Evolutionary conservation across 2,113 vertebrate species (phyloP).

Genomic region (Manacus vitellinus): DNA sequence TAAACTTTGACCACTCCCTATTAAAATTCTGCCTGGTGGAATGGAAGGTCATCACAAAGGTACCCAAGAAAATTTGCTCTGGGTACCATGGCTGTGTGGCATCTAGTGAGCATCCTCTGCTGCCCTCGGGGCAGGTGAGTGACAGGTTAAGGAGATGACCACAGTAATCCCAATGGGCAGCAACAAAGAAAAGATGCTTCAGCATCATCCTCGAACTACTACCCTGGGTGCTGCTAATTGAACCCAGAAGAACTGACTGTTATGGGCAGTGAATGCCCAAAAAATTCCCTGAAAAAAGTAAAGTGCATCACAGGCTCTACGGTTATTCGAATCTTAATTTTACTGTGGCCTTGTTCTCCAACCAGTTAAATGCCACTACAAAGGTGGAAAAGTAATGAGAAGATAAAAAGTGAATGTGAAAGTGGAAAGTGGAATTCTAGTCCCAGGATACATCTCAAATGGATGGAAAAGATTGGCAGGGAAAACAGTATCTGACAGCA

Average conservation of each 20-base stretch:
- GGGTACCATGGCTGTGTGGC: accelerated
- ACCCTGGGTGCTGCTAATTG: not conserved
- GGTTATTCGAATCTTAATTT: not conserved
- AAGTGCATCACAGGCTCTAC: not conserved
- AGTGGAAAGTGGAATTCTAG: not conserved
- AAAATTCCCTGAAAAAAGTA: not conserved
- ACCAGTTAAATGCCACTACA: not conserved
- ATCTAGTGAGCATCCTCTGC: accelerated
- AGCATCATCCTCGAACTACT: not conserved
- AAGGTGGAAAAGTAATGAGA: not conserved
- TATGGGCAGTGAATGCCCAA: not conserved
- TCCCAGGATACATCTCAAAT: not conserved
- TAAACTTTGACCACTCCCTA: accelerated
- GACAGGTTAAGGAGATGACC: not conserved
- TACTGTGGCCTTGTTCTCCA: not conserved
- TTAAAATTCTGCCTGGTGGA: not conserved
- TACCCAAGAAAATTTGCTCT: not conserved
- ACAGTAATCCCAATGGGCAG: not conserved
- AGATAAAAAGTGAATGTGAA: not conserved
- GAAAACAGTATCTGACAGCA: not conserved
- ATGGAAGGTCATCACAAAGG: not conserved
- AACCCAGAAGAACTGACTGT: not conserved
- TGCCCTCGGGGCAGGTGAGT: not conserved
- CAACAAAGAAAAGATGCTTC: not conserved
- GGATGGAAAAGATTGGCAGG: not conserved